A percentile compares a stretch with the other conserved stretches of the same genome.
phyloP scores from a whole-genome alignment of 64 coral and sea anemone species.

The Hydrozoanthus tunicans region DNA sequence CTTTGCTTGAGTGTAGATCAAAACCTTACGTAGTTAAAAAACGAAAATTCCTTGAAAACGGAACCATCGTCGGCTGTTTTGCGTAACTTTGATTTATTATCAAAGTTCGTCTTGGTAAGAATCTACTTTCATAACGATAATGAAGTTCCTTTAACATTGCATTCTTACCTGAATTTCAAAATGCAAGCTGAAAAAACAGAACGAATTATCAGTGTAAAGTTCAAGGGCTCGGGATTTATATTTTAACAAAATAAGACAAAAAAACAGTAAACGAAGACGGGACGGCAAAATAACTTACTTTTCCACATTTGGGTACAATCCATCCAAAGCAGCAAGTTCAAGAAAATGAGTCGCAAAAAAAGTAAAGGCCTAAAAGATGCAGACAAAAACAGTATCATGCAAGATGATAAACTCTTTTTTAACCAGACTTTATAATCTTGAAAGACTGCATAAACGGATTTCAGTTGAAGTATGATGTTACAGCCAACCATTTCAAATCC shows the following conservation, averaged over 20 bases:
- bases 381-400: not conserved
- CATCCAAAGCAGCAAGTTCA: conserved; percentile 86
- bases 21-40: too few relatives aligned
- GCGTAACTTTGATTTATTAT: too few relatives aligned
- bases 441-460: too few relatives aligned
- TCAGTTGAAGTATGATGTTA: too few relatives aligned
- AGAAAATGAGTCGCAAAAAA: conserved; percentile 98
- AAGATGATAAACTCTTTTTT: too few relatives aligned
- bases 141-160: not conserved
- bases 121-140: not conserved
- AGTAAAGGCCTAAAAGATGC: conserved; percentile 80
- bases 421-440: too few relatives aligned
- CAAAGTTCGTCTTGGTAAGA: not conserved
- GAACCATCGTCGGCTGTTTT: too few relatives aligned
- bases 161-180: conserved; percentile 86
- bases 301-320: conserved; percentile 94
- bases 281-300: conserved; percentile 62
- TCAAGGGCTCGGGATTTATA: not conserved
- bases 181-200: conserved; percentile 68
- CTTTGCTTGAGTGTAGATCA: too few relatives aligned
- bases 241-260: not conserved
- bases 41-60: too few relatives aligned
- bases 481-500: too few relatives aligned
- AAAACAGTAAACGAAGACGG: not conserved
- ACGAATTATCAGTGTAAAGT: not conserved